A percentile compares a stretch with the other conserved stretches of the same genome.
phyloP scores from a whole-genome alignment of 2,113 vertebrate genomes.

The Tachysurus vachellii region DNA sequence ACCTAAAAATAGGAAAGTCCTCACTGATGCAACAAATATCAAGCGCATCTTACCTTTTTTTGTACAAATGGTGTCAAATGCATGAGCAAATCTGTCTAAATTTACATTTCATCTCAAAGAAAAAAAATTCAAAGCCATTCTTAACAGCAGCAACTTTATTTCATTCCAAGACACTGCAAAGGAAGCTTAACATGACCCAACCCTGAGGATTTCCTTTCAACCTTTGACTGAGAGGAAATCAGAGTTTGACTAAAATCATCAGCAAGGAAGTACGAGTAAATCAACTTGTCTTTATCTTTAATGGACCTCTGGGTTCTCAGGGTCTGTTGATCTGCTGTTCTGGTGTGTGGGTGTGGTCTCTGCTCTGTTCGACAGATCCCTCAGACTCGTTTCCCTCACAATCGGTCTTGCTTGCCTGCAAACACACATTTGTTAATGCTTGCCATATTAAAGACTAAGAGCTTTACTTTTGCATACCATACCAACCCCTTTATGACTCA shows the following conservation, averaged over 20 bases:
- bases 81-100: background rate
- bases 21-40: background rate
- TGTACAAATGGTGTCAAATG: background rate
- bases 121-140: background rate
- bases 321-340: background rate
- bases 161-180: conserved; percentile 28
- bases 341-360: background rate
- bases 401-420: conserved; percentile 9
- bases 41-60: background rate
- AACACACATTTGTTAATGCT: background rate
- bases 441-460: background rate
- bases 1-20: too few relatives aligned
- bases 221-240: conserved; percentile 52
- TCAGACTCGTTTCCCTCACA: conserved; percentile 60
- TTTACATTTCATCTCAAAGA: background rate
- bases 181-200: conserved; percentile 43
- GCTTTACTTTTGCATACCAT: too few relatives aligned
- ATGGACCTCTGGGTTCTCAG: conserved; percentile 62
- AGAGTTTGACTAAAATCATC: too few relatives aligned
- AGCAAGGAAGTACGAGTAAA: background rate
- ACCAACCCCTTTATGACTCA: background rate
- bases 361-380: conserved; percentile 55
- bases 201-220: conserved; percentile 49
- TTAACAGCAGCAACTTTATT: conserved; percentile 33
- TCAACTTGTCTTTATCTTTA: background rate